Percentiles rank a stretch among this genome's conserved stretches.
These are phyloP conservation scores for Coecobrya sp. DNA, from an alignment of 2,888 invertebrate species.

Conservation along the genomic window DNA sequence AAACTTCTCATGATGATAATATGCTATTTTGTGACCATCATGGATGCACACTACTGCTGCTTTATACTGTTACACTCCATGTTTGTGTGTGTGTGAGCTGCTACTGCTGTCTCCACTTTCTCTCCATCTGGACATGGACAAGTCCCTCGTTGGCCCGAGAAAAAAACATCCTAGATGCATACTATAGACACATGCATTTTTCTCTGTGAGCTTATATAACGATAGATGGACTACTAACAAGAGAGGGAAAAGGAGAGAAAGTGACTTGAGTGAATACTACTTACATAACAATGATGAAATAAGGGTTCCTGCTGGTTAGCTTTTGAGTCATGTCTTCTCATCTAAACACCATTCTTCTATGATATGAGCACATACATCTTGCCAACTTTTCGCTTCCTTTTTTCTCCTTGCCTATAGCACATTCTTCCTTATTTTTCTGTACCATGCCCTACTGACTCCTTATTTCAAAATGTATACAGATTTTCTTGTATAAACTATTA, in stretches of 20 bases:
- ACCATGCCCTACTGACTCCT: conserved; percentile 7
- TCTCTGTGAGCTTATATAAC: neutral
- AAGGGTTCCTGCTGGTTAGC: conserved; percentile 77
- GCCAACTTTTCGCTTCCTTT: conserved; percentile 49
- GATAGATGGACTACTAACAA: conserved; percentile 66
- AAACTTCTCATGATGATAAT: conserved; percentile 24
- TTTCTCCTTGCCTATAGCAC: no score
- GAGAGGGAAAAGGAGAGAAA: conserved; percentile 24
- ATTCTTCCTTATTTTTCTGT: neutral
- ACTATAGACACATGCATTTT: neutral
- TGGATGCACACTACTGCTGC: neutral
- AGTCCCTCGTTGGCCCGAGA: conserved; percentile 62
- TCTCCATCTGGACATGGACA: conserved; percentile 71
- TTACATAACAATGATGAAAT: conserved; percentile 79
- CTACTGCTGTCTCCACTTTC: conserved; percentile 70
- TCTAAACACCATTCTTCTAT: conserved; percentile 76
- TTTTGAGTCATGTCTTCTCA: conserved; percentile 79
- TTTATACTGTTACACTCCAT: neutral
- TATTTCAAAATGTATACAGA: neutral
- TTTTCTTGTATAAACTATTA: neutral
- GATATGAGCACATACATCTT: conserved; percentile 72
- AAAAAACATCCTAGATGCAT: neutral
- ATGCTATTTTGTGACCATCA: conserved; percentile 27
- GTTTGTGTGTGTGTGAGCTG: neutral
- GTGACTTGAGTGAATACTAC: conserved; percentile 71